Base-by-base conservation (phyloP, 2,113 vertebrate genomes). In the Clarias magur region DNA sequence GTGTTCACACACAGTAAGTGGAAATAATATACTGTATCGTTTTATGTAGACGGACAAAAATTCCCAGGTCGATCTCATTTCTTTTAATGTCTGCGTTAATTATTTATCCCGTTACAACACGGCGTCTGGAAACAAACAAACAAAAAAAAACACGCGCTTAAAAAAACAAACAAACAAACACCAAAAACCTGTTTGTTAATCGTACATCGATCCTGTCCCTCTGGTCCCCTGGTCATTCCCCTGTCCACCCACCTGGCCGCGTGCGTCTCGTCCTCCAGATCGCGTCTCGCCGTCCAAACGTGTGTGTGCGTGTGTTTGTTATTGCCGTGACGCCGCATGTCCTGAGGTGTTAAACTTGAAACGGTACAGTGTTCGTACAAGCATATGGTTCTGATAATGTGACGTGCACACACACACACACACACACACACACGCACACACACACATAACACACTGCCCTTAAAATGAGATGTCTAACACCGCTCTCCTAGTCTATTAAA, bases 351-450 rank as follows among this genome's bases (percentile, higher is more conserved):
- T 91, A 90, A 93, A 92, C 89, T 88, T 81, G 89, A 92, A 90
- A 90, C 88, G 87, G 86, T 91, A 76, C 89, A 86, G 92, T 93
- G 93, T 94, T 93, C 91, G 92, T 92, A 90, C 86, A 82, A 89
- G 23, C 90, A 89, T 84, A 89, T 94, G 93, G 91, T 92, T 94
- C 92, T 87, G 89, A 92, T 91, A 90, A 91, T 83, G 54, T 82
- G 10, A 63, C 80, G 9, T 23, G 16, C 75, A n/a, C 75, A 27
- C 42, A 53, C 73, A 76, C 73, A 54, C 60, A 54, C 65, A 84
- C 48, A 38, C 65, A 23, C 65, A 56, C 79, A 19, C 54, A 83
- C 82, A 87, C 86, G 27, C 68, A 42, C 82, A 70, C 83, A 17
- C 65, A 38, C 34, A 38, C 34, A 48, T 48, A 48, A 42, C 82